phyloP scores from a whole-genome alignment of 2,888 invertebrate genomes.

The Drosophila kanekoi region DNA sequence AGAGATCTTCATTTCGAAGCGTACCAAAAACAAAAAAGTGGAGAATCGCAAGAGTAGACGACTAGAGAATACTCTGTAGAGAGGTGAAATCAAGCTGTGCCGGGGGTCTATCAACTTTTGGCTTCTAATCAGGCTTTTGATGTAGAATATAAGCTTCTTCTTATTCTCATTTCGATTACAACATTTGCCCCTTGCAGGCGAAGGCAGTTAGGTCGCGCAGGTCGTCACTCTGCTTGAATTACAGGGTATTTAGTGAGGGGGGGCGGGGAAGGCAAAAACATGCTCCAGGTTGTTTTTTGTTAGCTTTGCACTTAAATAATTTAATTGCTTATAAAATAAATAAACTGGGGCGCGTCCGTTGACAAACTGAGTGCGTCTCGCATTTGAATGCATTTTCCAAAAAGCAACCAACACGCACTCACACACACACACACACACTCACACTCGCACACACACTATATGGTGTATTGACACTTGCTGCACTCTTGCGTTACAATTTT shows the following conservation, averaged over 20 bases:
- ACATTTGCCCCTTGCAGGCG: no score
- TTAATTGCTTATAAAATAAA: slow-evolving; percentile 80
- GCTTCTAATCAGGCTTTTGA: no score
- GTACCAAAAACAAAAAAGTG: slow-evolving; percentile 35
- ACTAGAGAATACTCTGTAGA: slow-evolving; percentile 15
- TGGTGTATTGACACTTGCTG: slow-evolving; percentile 11
- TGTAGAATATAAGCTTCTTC: no score
- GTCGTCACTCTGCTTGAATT: not conserved
- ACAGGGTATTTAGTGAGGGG: slow-evolving; percentile 4
- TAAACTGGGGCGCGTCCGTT: slow-evolving; percentile 53
- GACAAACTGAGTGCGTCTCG: slow-evolving; percentile 26
- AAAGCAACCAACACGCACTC: not conserved
- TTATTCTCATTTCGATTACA: no score
- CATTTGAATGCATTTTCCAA: slow-evolving; percentile 30
- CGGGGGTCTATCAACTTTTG: no score
- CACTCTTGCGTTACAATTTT: slow-evolving; percentile 9
- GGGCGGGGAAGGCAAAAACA: not conserved
- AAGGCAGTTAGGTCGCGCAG: no score
- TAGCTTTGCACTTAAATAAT: slow-evolving; percentile 80
- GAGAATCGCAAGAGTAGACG: not conserved
- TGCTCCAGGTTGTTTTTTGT: slow-evolving; percentile 43
- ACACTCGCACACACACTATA: no score
- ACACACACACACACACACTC: no score
- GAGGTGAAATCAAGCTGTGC: no score
- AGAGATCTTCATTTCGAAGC: slow-evolving; percentile 69